Base-by-base conservation (phyloP, 2,888 invertebrate species). In the Drosophila putrida region DNA sequence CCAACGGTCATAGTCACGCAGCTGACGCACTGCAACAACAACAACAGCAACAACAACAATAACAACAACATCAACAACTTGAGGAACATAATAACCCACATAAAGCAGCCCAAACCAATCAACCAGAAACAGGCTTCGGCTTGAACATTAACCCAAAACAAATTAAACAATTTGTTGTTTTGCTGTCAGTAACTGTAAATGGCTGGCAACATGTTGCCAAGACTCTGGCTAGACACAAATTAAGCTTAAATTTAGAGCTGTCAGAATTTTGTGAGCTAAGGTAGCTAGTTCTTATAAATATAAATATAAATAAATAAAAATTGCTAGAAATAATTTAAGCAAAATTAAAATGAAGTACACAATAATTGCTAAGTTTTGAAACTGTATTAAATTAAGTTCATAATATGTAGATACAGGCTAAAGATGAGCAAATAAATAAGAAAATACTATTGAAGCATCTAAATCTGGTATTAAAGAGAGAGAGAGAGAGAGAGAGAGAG, bases 101-200 rank as follows among this genome's bases (percentile, higher is more conserved):
- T 80, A 68, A 64, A 69, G 41, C 59, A 41, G 44, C 75, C 46
- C 36, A 50, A 79, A 27, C 63, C 76, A 80, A 75, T 75, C 75
- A 69, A 60, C 57, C 60, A 61, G 57, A 63, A 80, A 80, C 80
- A 66, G 76, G 78, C 80, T 61, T 66, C 62, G 46, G 53, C 46
- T 63, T 62, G 51, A 57, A 66, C 58, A 75, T 80, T 68, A 76
- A 69, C 80, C 76, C 71, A 80, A 71, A 76, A 61, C 71, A 88
- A 89, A 83, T 88, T 88, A 88, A 83, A 78, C 75, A 84, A 89
- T 81, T 89, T 87, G 79, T 50, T 63, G 55, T 27, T 27, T 38
- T 57, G 10, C 27, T 41, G 50, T 13, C 47, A 43, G 49, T 64
- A 75, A 72, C 82, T 75, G 67, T 86, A 68, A 44, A 63, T 13